phyloP scores from a whole-genome alignment of 2,113 vertebrate genomes.

The Laticauda colubrina region DNA sequence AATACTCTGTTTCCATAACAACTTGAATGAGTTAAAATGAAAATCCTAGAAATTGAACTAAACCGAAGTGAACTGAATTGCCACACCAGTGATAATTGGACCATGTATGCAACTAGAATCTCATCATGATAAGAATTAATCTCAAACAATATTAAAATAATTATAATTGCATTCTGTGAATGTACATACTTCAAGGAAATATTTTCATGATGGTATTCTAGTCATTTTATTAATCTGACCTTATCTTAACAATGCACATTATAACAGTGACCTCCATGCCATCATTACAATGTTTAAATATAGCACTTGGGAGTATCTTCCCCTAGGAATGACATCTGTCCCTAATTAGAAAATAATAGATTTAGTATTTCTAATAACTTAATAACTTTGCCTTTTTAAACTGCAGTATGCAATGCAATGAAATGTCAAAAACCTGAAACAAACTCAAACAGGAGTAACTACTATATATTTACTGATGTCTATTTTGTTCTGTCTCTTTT shows the following conservation, averaged over 20 bases:
- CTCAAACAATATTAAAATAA: not conserved
- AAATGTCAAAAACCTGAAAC: not conserved
- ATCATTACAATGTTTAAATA: not conserved
- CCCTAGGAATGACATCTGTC: no score
- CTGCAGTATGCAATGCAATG: not conserved
- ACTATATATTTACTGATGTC: not conserved
- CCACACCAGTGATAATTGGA: not conserved
- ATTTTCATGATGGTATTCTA: not conserved
- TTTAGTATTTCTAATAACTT: not conserved
- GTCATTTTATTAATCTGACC: not conserved
- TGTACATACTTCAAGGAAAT: not conserved
- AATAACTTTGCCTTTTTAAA: not conserved
- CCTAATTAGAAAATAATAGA: not conserved
- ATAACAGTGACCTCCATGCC: not conserved
- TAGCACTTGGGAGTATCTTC: not conserved
- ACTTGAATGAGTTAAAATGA: not conserved
- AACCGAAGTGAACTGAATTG: not conserved
- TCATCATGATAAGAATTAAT: not conserved
- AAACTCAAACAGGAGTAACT: not conserved
- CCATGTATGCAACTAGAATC: not conserved
- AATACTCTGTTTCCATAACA: not conserved
- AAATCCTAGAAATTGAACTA: not conserved
- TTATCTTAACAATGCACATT: not conserved
- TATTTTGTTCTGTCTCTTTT: not conserved
- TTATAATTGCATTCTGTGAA: not conserved